Percentiles rank a stretch among this genome's conserved stretches.
Evolutionary conservation across 2,888 invertebrate species (phyloP).

Genomic region (Pristionchus maxplancki): DNA sequence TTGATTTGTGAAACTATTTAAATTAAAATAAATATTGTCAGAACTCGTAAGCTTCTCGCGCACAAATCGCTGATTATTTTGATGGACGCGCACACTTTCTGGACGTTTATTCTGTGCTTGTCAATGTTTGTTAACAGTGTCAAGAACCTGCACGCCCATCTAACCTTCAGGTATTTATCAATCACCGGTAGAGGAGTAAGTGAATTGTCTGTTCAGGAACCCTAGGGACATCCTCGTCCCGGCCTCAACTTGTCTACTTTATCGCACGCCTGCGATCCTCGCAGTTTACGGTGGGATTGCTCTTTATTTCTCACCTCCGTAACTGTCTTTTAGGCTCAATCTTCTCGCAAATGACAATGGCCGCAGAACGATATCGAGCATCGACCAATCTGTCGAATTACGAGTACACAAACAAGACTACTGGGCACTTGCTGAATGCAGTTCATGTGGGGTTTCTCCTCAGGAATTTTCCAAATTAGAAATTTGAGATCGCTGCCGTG

Average conservation of each 20-base stretch:
- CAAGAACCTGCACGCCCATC: not conserved
- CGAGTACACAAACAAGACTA: not conserved
- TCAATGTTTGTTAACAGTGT: not conserved
- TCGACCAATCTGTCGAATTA: not conserved
- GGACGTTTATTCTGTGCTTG: not conserved
- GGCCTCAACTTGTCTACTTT: not conserved
- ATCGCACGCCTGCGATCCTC: not conserved
- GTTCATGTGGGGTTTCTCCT: not conserved
- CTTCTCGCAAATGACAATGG: not conserved
- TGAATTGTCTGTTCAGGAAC: not conserved
- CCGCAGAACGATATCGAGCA: not conserved
- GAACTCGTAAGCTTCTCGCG: not conserved
- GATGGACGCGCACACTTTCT: not conserved
- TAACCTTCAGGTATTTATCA: not conserved
- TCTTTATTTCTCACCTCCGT: not conserved
- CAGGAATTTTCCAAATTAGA: too few relatives aligned
- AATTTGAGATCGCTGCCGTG: not conserved
- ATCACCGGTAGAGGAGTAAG: too few relatives aligned
- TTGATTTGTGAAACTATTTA: too few relatives aligned
- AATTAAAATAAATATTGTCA: too few relatives aligned
- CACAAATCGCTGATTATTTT: not conserved
- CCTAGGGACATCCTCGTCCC: not conserved
- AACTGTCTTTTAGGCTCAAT: not conserved
- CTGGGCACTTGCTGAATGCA: not conserved
- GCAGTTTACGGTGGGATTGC: not conserved